Percentiles rank a stretch among this genome's conserved stretches.
phyloP scores from a whole-genome alignment of 1,140 invertebrate genomes.

The Drosophila elegans region DNA sequence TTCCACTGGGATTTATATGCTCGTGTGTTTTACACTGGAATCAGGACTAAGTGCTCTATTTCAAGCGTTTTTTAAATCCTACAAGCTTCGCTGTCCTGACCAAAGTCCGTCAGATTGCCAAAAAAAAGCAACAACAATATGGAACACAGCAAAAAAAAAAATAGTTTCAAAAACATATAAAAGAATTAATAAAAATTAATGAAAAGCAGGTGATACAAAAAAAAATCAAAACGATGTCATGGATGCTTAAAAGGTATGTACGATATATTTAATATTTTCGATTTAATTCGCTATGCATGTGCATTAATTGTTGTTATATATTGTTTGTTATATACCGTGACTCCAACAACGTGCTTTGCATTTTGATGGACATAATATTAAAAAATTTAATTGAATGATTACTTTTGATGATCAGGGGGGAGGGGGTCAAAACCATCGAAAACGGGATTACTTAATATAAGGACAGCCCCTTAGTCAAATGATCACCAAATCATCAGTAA shows the following conservation, averaged over 20 bases:
- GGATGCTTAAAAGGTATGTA: conserved; percentile 15
- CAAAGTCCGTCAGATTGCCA: neutral
- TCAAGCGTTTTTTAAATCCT: conserved; percentile 1
- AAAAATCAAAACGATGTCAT: conserved; percentile 3
- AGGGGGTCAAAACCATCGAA: no score
- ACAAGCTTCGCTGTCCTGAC: neutral
- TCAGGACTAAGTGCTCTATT: neutral
- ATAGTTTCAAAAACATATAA: conserved; percentile 1
- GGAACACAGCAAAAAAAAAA: conserved; percentile 10
- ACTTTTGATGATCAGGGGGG: no score
- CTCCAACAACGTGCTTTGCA: conserved; percentile 3
- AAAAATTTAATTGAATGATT: no score
- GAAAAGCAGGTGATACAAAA: conserved; percentile 3
- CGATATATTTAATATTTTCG: neutral
- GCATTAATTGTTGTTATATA: neutral
- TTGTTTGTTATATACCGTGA: neutral
- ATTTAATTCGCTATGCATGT: neutral
- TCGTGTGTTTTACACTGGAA: neutral
- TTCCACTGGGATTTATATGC: neutral
- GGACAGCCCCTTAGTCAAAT: no score
- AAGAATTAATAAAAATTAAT: neutral
- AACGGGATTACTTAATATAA: no score
- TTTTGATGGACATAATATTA: conserved; percentile 1
- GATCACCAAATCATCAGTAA: no score
- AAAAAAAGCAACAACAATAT: conserved; percentile 1